phyloP scores from a whole-genome alignment of 2,797 vertebrate genomes.

The Chelmon rostratus region DNA sequence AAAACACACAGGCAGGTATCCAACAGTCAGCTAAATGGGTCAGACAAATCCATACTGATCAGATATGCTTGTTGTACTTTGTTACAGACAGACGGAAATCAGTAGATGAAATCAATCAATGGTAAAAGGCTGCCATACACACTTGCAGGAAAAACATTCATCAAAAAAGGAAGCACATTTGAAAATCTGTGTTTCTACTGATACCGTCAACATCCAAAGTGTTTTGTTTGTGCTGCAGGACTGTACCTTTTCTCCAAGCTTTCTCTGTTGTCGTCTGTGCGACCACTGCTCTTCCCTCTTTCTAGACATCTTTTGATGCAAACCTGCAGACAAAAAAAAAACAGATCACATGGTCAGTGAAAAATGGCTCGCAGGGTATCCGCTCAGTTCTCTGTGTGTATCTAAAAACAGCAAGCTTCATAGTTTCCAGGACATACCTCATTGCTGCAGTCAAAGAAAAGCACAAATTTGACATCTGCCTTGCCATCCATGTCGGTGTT shows the following conservation, averaged over 20 bases:
- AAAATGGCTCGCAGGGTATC: neutral
- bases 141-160: neutral
- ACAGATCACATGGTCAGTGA: neutral
- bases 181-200: neutral
- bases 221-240: conserved; percentile 4
- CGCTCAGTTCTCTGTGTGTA: neutral
- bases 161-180: neutral
- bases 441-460: conserved; percentile 97
- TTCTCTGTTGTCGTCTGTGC: conserved; percentile 96
- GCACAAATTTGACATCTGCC: conserved; percentile 95
- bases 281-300: conserved; percentile 95
- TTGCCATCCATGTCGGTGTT: conserved; percentile 92
- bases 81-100: neutral
- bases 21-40: conserved; percentile 58
- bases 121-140: neutral
- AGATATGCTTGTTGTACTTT: conserved; percentile 22
- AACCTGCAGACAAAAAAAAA: conserved; percentile 81
- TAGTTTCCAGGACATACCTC: conserved; percentile 83
- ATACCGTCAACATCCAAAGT: neutral
- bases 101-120: neutral
- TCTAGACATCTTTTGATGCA: conserved; percentile 95
- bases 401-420: neutral
- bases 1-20: conserved; percentile 64
- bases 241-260: conserved; percentile 96
- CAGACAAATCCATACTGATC: conserved; percentile 57